A percentile compares a stretch with the other conserved stretches of the same genome.
Conservation (phyloP, 2,888 invertebrate species). For the Orgyia antiqua region DNA sequence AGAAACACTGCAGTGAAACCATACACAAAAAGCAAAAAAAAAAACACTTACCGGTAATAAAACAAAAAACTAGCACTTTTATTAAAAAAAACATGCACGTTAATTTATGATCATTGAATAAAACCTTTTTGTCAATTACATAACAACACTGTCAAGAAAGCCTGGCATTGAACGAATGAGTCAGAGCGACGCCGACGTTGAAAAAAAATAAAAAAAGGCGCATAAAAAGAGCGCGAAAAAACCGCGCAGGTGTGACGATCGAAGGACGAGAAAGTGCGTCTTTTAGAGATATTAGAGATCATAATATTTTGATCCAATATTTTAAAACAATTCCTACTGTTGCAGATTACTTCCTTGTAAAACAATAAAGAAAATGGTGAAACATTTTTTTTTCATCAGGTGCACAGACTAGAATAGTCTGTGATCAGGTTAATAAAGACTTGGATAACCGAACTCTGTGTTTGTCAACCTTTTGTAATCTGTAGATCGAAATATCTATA, state of each 20-base stretch:
- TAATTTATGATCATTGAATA: slow-evolving; percentile 17
- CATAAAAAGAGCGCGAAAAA: slow-evolving; percentile 41
- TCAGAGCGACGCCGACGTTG: slow-evolving; percentile 23
- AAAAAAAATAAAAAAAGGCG: slow-evolving; percentile 38
- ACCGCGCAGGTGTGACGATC: slow-evolving; percentile 39
- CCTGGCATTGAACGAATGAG: slow-evolving; percentile 34
- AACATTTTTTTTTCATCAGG: too few relatives aligned
- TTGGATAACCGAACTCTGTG: too few relatives aligned
- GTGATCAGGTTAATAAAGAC: too few relatives aligned
- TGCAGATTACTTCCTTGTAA: too few relatives aligned
- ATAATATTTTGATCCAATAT: slow-evolving; percentile 4
- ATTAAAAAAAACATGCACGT: slow-evolving; percentile 4
- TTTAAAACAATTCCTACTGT: slow-evolving; percentile 1
- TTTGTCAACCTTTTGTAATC: too few relatives aligned
- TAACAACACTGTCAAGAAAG: slow-evolving; percentile 37
- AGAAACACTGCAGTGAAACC: background rate
- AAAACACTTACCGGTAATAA: slow-evolving; percentile 12
- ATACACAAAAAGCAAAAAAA: slow-evolving; percentile 4
- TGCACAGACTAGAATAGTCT: too few relatives aligned
- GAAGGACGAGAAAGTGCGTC: slow-evolving; percentile 53
- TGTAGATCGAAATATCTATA: too few relatives aligned
- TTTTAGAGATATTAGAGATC: slow-evolving; percentile 33
- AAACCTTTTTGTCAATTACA: slow-evolving; percentile 26
- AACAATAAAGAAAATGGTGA: too few relatives aligned
- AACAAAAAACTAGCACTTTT: slow-evolving; percentile 7